Base-by-base conservation (phyloP, 1,140 invertebrate genomes). In the Mya arenaria region DNA sequence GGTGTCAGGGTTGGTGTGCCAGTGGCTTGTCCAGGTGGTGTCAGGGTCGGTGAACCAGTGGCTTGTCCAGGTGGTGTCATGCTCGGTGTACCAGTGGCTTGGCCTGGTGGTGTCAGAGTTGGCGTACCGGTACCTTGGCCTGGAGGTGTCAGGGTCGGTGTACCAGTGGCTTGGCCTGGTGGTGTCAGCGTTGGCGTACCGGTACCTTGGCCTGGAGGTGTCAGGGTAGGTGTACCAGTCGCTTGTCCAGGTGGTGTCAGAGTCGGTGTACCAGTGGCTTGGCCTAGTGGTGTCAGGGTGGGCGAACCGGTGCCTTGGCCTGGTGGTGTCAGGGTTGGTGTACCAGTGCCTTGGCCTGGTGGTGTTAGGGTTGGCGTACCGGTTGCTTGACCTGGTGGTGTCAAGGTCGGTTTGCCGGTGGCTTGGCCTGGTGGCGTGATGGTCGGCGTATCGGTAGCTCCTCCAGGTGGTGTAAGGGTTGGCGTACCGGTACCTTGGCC, bases 141-240 rank as follows among this genome's bases (percentile, higher is more conserved):
- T 17, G 60, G 60, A 52, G 75, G 75, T 39, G 25, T 8, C 36
- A 44, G 28, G 8, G 75, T 68, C 36, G 63, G 78, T 78, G 72
- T 62, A 15, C 36, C 62, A 32, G 65, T 41, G 23, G 63, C 15
- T 5, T 39, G 32, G 19, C 5, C 8, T 23, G 41, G 32, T 75
- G 84, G 74, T 36, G 30, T 17, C 23, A 17, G 25, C 23, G 81
- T 79, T 41, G 78, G 48, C 39, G 55, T 36, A 37, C 44, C 17
- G 19, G 32, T 10, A 52, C 30, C 62, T 17, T 17, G 23, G 13
- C 32, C 8, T 25, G 65, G 37, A 72, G 85, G 82, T 28, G 32
- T 55, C 28, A 41, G 23, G 58, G 79, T 82, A 62, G 82, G 65
- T 58, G 86, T 63, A n/a, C n/a, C 52, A 1, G 68, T 74, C 34